Evolutionary conservation across 2,113 vertebrate species (phyloP).

Genomic region (Sisor rabdophorus): DNA sequence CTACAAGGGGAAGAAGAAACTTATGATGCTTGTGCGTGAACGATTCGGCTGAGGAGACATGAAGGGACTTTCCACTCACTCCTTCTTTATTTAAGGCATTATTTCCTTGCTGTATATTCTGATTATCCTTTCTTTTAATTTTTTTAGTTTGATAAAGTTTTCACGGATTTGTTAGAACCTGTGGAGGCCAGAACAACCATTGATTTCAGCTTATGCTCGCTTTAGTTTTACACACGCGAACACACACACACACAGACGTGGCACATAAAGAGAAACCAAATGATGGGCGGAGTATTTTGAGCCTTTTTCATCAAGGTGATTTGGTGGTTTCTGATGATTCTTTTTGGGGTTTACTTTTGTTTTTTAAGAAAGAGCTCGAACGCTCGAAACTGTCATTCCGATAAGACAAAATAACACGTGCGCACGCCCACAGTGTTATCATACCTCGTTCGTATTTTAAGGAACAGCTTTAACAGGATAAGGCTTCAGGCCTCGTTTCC

Average conservation of each 20-base stretch:
- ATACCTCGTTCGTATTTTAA: conserved; percentile 67
- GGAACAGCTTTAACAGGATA: conserved; percentile 67
- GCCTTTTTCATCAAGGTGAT: conserved; percentile 53
- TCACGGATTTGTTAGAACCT: conserved; percentile 47
- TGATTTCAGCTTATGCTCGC: conserved; percentile 46
- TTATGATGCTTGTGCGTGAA: conserved; percentile 96
- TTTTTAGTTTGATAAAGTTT: conserved; percentile 29
- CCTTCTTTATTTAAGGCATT: conserved; percentile 64
- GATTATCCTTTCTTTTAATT: conserved; percentile 26
- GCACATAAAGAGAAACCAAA: conserved; percentile 67
- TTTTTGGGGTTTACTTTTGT: background rate
- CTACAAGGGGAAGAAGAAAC: conserved; percentile 99
- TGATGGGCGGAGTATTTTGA: conserved; percentile 56
- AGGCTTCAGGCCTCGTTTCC: conserved; percentile 52
- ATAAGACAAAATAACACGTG: conserved; percentile 50
- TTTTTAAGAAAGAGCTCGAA: conserved; percentile 39
- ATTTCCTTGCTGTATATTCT: conserved; percentile 44
- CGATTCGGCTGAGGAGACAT: conserved; percentile 82
- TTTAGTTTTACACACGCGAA: conserved; percentile 55
- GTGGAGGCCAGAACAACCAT: conserved; percentile 46
- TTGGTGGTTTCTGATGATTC: conserved; percentile 30
- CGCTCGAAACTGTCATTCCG: conserved; percentile 54
- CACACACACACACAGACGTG: conserved; percentile 57
- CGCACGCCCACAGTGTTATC: conserved; percentile 58
- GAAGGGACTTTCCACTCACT: conserved; percentile 41